Base-by-base conservation (phyloP, 2,888 invertebrate genomes). In the Tetragnatha montana region DNA sequence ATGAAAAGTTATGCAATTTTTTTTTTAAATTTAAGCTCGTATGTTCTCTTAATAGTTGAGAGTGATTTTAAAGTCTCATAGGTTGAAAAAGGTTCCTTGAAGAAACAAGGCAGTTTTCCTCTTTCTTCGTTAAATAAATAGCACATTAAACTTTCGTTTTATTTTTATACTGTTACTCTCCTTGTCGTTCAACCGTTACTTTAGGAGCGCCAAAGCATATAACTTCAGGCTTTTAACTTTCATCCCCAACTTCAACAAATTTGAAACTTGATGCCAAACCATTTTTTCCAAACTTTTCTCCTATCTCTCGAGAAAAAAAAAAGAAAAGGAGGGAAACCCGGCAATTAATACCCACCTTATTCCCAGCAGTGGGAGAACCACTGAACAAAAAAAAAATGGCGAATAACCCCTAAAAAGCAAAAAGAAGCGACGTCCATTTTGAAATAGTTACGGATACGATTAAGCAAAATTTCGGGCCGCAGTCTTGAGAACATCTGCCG, bases 381-480 rank as follows among this genome's bases (percentile, higher is more conserved):
- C 12, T 60, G 10, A 60, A 60, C 12, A 60, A 60, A 60, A 60
- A 60, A 60, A 60, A 60, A 35, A 35, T 35, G 35, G 35, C 73
- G 2, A 21, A 8, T 21, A 35, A 1, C 35, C 35, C 35, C 4
- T 2, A 35, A 35, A 35, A 35, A 35, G 35, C 35, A 4, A 35
- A 35, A 49, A 75, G 49, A 71, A 75, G 35, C 10, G n/a, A 6
- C 76, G 51, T 78, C 21, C 51, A 78, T 85, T 85, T 68, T 70
- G 85, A 85, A 85, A 85, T 70, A 51, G 79, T 85, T 79, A 85
- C 71, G 85, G 79, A 70, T 79, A 51, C 78, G 85, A 85, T 85
- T 85, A 85, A 79, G 85, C 21, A 78, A 70, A 85, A 85, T 85
- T 85, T 35, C 78, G 21, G 71, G 69, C 50, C 76, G 78, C 50